Evolutionary conservation across 2,113 vertebrate species (phyloP), one percentile per base, ranked within the genome.

Genomic region (Pseudopodoces humilis): DNA sequence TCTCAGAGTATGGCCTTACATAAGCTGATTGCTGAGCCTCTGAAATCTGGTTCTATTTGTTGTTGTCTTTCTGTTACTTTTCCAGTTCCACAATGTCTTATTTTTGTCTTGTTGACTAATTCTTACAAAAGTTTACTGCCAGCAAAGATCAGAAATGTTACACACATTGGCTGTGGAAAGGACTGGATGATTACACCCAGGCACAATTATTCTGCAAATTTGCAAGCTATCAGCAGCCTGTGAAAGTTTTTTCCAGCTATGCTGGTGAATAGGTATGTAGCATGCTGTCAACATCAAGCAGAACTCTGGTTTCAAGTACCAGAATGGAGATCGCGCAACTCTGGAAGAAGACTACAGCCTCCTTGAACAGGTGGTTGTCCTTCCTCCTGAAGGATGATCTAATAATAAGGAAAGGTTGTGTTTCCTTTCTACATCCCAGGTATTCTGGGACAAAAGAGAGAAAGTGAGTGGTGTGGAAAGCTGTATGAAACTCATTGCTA

Each of bases 191-290:
- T 62, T 46, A 43, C 52, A 80, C 25, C 2, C 46, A 77, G 33
- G 17, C 27, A 85, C 30, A 76, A 83, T 53, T 72, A 72, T 44
- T 83, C 68, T 62, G 11, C 30, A 83, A 83, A 83, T 74, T 52
- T 88, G 24, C 28, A 49, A 90, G 13, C 11, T 79, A 21, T 63
- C 39, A 63, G 53, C 35, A 90, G 27, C 58, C 27, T 43, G 16
- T 44, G 39, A 77, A 80, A 81, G 27, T 20, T 81, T 77, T 68
- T 50, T 25, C 35, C 6, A 24, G 11, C 41, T 84, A 13, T 62
- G 50, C 10, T 60, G 24, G 8, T 65, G 37, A 77, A 28, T 39
- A 47, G 14, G 11, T 35, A 28, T 0, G 0, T 62, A 44, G 6
- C 35, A 24, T 44, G 31, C 25, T 67, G 56, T 50, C 65, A 70